Evolutionary conservation across 2,888 invertebrate genomes (phyloP).

Genomic region (Gymnocheta viridis): DNA sequence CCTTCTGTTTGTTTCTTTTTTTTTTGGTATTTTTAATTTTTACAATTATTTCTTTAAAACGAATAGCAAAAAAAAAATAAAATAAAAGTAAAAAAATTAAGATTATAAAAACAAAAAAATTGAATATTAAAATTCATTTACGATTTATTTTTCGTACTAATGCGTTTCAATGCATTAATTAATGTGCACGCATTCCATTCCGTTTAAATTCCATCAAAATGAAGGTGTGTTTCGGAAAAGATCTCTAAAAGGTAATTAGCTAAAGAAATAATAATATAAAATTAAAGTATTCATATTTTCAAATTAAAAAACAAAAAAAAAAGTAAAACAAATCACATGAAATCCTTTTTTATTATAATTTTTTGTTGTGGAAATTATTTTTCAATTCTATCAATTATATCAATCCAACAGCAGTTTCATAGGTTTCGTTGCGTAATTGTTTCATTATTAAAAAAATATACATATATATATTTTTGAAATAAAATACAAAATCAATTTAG

Average conservation of each 20-base stretch:
- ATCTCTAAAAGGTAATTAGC: slow-evolving; percentile 96
- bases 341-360: slow-evolving; percentile 13
- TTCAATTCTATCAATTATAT: slow-evolving; percentile 37
- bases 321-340: slow-evolving; percentile 36
- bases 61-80: slow-evolving; percentile 39
- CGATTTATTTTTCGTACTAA: slow-evolving; percentile 82
- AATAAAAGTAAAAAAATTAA: neutral
- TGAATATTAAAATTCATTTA: slow-evolving; percentile 79
- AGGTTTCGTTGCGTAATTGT: slow-evolving; percentile 56
- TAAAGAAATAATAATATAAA: slow-evolving; percentile 68
- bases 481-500: slow-evolving; percentile 11
- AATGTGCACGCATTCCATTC: slow-evolving; percentile 84
- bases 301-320: neutral
- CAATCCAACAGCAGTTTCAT: slow-evolving; percentile 47
- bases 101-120: slow-evolving; percentile 44
- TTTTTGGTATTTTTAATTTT: slow-evolving; percentile 46
- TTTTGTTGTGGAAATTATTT: slow-evolving; percentile 36
- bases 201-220: slow-evolving; percentile 82
- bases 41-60: slow-evolving; percentile 50
- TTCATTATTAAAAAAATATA: slow-evolving; percentile 37
- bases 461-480: slow-evolving; percentile 35
- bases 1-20: slow-evolving; percentile 13
- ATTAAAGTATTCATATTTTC: neutral
- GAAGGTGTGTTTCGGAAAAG: slow-evolving; percentile 97
- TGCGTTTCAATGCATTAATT: slow-evolving; percentile 81